Evolutionary conservation across 2,888 invertebrate species (phyloP).

Genomic region (Drosophila neonasuta): DNA sequence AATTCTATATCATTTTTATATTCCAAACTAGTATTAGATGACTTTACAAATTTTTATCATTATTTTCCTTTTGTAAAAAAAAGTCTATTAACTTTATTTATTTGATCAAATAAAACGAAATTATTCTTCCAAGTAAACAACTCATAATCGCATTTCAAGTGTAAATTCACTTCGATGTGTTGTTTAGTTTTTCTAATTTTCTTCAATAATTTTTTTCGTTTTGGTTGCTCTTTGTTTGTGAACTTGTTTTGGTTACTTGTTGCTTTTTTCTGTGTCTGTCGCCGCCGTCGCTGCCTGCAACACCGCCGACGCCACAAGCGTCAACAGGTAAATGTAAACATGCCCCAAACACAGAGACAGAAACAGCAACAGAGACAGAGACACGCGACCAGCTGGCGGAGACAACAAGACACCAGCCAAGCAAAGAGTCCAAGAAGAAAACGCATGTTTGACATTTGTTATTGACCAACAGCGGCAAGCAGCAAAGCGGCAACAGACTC

Average conservation of each 20-base stretch:
- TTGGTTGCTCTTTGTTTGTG: conserved; percentile 58
- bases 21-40: too few relatives aligned
- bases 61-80: too few relatives aligned
- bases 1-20: too few relatives aligned
- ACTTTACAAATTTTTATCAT: too few relatives aligned
- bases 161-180: conserved; percentile 27
- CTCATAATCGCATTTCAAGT: neutral
- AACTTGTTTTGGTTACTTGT: conserved; percentile 67
- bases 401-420: conserved; percentile 32
- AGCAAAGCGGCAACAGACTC: conserved; percentile 1
- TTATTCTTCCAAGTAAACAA: neutral
- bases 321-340: conserved; percentile 69
- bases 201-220: conserved; percentile 36
- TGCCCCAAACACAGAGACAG: conserved; percentile 40
- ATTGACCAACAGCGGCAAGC: conserved; percentile 55
- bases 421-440: conserved; percentile 32
- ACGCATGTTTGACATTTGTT: conserved; percentile 63
- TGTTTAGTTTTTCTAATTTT: conserved; percentile 14
- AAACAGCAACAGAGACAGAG: conserved; percentile 3
- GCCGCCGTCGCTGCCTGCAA: conserved; percentile 7
- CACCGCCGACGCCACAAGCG: conserved; percentile 57
- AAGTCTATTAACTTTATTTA: too few relatives aligned
- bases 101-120: too few relatives aligned
- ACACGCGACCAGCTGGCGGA: conserved; percentile 35
- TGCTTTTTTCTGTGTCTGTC: conserved; percentile 61